Base-by-base conservation (phyloP, 1,140 invertebrate species). In the Drosophila serrata region DNA sequence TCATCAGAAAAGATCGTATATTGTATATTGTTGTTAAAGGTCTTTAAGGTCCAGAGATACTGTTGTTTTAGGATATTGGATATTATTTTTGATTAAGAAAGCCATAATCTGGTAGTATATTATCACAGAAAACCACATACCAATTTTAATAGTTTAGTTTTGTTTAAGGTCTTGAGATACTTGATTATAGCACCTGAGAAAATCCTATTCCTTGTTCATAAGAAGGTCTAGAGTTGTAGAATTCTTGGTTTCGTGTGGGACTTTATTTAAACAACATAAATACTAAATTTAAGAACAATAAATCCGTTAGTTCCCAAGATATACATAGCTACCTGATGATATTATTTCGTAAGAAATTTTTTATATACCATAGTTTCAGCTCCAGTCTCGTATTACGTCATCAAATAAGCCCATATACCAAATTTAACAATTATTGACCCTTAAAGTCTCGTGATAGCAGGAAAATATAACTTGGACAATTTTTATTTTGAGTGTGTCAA, bases 401-500 rank as follows among this genome's bases (percentile, higher is more conserved):
- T 22, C 19, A 43, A 19, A 19, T 12, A 19, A 42, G 40, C n/a
- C 17, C 17, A 42, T 5, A 19, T 43, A 43, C 17, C 40, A 43
- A 43, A 12, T 43, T 43, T 19, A 1, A 43, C 0, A 12, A 6
- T 19, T 6, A 15, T 46, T 9, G 13, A 11, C n/a, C 7, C 13
- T 48, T 1, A 27, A 19, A n/a, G 27, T n/a, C 24, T 6, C 5
- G 11, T 6, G 0, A 13, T 43, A 11, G 6, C 8, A n/a, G 3
- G 4, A 27, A 9, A 27, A 58, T 13, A 9, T 19, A 29, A 29
- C 11, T 11, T n/a, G 9, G 1, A 31, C 6, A 11, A 29, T 29
- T 48, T 37, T 65, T 49, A 27, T 69, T 35, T 55, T 4, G 27
- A 3, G 61, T 69, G 65, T 74, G 24, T 5, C 35, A 40, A 73